Evolutionary conservation across 2,888 invertebrate genomes (phyloP).

Genomic region (Heliconius erato): DNA sequence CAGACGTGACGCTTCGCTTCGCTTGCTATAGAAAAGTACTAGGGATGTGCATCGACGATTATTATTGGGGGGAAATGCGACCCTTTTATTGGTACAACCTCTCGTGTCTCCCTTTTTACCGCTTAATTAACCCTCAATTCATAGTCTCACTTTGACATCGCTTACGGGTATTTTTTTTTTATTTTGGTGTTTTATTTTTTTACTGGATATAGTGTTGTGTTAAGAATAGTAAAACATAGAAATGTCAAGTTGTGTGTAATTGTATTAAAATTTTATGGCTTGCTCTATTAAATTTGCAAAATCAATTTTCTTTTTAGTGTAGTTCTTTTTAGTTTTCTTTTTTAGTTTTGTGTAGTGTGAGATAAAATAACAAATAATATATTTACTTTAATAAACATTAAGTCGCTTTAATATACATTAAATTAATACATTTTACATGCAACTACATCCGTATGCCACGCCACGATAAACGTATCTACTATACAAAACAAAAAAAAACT

Average conservation of each 20-base stretch:
- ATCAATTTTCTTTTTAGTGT: too few species aligned
- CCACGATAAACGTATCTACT: not conserved
- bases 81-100: constrained; percentile 47
- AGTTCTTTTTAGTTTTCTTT: too few species aligned
- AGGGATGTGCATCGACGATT: constrained; percentile 60
- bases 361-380: not conserved
- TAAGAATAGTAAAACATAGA: not conserved
- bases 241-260: not conserved
- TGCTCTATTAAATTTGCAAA: too few species aligned
- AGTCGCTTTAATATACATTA: too few species aligned
- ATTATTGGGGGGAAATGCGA: constrained; percentile 43
- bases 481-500: not conserved
- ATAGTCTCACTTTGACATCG: constrained; percentile 19
- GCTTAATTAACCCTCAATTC: constrained; percentile 37
- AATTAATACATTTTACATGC: too few species aligned
- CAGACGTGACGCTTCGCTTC: constrained; percentile 61
- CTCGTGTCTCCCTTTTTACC: constrained; percentile 40
- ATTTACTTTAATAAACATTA: too few species aligned
- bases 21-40: constrained; percentile 58
- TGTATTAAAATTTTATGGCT: not conserved
- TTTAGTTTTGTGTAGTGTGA: too few species aligned
- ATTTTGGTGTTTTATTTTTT: not conserved
- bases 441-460: too few species aligned
- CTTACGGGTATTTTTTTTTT: not conserved
- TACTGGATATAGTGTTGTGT: not conserved